Evolutionary conservation across 1,140 invertebrate genomes (phyloP), one percentile per base, ranked within the genome.

Genomic region (Tachypleus tridentatus): DNA sequence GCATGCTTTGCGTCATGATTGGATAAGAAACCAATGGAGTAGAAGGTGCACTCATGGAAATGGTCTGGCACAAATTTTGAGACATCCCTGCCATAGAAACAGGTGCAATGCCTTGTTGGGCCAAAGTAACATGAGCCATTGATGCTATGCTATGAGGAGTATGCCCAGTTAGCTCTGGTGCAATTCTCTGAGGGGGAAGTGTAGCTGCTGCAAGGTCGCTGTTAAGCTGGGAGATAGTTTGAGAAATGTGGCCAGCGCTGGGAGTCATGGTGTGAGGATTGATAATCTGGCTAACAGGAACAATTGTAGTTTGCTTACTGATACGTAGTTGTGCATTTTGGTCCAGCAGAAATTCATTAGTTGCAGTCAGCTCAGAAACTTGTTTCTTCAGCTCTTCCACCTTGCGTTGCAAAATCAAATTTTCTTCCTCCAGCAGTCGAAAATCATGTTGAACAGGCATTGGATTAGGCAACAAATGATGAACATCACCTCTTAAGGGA

Each of bases 341-440:
- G 69, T 88, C 86, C 61, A 89, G 74, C 1, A 90, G 78, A 74
- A 89, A 88, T 73, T 89, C 86, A 74, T 89, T 89, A 4, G 87
- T 87, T 6, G 87, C 86, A n/a, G 83, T 85, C 58, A 88, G 74
- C 73, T 87, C 85, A 54, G 81, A 79, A 4, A 84, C 80, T 73
- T 84, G 82, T 70, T 85, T 86, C 73, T 87, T 87, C 58, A 89
- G 74, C 70, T 87, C 86, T 57, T 87, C 84, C 60, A 89, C 82
- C 74, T 86, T 85, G 67, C 85, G 82, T 69, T 85, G 80, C 56
- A 89, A 74, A 65, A 87, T 76, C 11, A 69, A 78, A 76, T 88
- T 88, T 73, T 89, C 87, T 69, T 88, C 86, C 72, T 87, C 84
- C 10, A 88, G 73, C 11, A 79, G 67, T 7, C 66, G 63, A 10